Conservation (phyloP, 2,113 vertebrate genomes). For the Phyllopteryx taeniolatus region DNA sequence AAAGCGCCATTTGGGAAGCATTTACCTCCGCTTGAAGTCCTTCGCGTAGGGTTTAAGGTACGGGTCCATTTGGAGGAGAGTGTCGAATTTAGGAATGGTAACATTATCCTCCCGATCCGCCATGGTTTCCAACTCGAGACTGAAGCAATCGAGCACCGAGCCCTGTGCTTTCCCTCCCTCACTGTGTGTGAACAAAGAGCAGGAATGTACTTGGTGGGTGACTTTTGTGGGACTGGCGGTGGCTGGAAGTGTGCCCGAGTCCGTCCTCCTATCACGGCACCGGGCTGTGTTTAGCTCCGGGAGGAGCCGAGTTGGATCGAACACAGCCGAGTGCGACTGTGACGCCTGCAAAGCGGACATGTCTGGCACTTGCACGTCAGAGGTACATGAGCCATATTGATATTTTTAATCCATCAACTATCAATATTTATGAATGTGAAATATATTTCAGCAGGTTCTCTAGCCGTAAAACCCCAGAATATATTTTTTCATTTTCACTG, state of each 20-base stretch:
- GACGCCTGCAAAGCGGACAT: neutral
- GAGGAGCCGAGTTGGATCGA: slow-evolving; percentile 8
- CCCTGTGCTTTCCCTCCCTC: neutral
- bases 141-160: slow-evolving; percentile 66
- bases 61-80: slow-evolving; percentile 72
- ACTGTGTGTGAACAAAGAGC: slow-evolving; percentile 1
- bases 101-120: slow-evolving; percentile 66
- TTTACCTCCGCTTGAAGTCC: slow-evolving; percentile 80
- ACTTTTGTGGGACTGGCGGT: slow-evolving; percentile 24
- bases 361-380: slow-evolving; percentile 7
- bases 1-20: slow-evolving; percentile 10
- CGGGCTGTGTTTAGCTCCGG: slow-evolving; percentile 8
- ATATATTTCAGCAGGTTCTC: neutral
- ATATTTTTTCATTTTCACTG: neutral
- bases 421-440: neutral
- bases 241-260: slow-evolving; percentile 11
- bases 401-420: neutral
- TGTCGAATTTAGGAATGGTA: slow-evolving; percentile 64
- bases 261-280: slow-evolving; percentile 42
- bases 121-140: slow-evolving; percentile 64
- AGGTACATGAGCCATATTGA: slow-evolving; percentile 10
- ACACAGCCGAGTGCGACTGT: slow-evolving; percentile 6
- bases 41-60: slow-evolving; percentile 66
- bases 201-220: neutral
- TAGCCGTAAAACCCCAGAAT: neutral